Evolutionary conservation across 1,140 invertebrate species (phyloP), one percentile per base, ranked within the genome.

Genomic region (Intoshia linei): DNA sequence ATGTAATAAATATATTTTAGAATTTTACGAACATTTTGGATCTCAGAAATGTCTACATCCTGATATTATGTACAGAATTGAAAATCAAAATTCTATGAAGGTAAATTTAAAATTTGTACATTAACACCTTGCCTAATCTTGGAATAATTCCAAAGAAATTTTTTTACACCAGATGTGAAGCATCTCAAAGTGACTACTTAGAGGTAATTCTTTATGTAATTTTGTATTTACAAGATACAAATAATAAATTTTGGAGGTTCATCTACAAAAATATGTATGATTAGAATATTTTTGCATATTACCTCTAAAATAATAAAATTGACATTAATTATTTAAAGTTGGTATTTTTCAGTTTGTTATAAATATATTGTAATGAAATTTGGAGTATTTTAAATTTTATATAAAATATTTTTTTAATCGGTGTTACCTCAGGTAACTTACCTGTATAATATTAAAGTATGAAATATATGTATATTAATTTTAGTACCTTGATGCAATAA

Each of bases 1-100:
- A 11, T 22, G 15, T 41, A 22, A 17, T n/a, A 24, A 24, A 36
- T 27, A 36, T 48, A 14, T 45, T 47, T 25, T 43, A 6, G 78
- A 87, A 52, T 92, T 90, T 50, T 65, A 81, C 23, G 78, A 87
- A 48, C 87, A 79, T 49, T 92, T 92, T 52, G 75, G 73, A 18
- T 79, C 81, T 0, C 79, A 92, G 53, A 87, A 84, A 47, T 74
- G 73, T 2, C 54, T 92, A 4, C 75, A 84, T 61, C 76, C 78
- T 0, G 77, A 84, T 39, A 68, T 83, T 7, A 66, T 71, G 1
- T 69, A 66, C 10, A 64, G 72, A 36, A 69, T 70, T 48, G 77
- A 84, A 41, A 90, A 90, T 54, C 74, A 72, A 1, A 90, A 90
- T 50, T 74, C 68, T 37, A 77, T 77, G 51, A 57, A 60, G 42